Evolutionary conservation across 2,797 vertebrate species (phyloP).

Genomic region (Neoniphon sammara): DNA sequence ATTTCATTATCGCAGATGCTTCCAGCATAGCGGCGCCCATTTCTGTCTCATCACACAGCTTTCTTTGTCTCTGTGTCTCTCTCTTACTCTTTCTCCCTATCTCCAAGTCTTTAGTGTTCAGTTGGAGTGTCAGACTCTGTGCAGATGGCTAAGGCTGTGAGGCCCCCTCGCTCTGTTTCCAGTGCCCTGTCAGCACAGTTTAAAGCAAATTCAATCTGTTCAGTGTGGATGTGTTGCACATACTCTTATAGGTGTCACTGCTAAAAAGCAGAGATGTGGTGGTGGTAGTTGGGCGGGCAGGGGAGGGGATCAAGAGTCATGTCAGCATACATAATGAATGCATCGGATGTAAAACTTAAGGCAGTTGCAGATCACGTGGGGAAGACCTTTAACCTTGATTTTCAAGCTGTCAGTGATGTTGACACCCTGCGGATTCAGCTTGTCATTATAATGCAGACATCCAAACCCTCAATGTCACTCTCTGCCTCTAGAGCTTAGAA

Average conservation of each 20-base stretch:
- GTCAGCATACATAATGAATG: slow-evolving; percentile 45
- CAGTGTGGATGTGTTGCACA: slow-evolving; percentile 1
- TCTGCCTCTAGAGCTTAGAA: slow-evolving; percentile 32
- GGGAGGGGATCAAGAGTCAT: neutral
- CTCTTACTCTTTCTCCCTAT: slow-evolving; percentile 10
- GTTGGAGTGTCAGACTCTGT: slow-evolving; percentile 29
- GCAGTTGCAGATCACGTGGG: slow-evolving; percentile 36
- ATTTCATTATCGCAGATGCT: slow-evolving; percentile 29
- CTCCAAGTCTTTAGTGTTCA: slow-evolving; percentile 24
- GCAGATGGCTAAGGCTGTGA: slow-evolving; percentile 5
- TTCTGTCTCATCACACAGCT: slow-evolving; percentile 26
- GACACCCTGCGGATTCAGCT: slow-evolving; percentile 48
- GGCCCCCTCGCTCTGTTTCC: slow-evolving; percentile 20
- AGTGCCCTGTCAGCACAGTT: slow-evolving; percentile 53
- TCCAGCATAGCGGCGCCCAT: neutral
- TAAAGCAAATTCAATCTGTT: slow-evolving; percentile 57
- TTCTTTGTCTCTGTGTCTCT: slow-evolving; percentile 10
- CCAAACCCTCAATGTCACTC: slow-evolving; percentile 55
- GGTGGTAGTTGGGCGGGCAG: slow-evolving; percentile 13
- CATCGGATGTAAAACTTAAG: slow-evolving; percentile 15
- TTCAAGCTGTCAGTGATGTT: slow-evolving; percentile 52
- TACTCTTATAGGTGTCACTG: neutral
- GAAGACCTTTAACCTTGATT: slow-evolving; percentile 54
- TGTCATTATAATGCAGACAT: slow-evolving; percentile 45
- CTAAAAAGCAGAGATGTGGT: slow-evolving; percentile 39